These are phyloP conservation scores for Planiliza haematocheilus DNA, from an alignment of 2,113 vertebrate genomes.

Conservation along the genomic window DNA sequence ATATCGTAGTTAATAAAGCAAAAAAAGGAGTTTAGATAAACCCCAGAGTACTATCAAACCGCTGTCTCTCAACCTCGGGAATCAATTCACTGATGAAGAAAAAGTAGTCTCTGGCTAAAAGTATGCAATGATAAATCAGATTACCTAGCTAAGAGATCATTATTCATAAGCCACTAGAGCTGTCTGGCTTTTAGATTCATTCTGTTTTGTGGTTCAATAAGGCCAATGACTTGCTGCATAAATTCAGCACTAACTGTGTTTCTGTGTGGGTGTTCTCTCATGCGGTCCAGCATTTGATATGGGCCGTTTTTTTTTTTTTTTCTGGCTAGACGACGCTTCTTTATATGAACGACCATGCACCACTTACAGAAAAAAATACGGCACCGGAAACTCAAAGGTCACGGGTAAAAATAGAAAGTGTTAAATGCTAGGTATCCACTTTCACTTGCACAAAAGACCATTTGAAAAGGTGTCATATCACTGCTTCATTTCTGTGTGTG, in stretches of 20 bases:
- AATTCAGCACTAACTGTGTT: constrained; percentile 64
- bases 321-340: constrained; percentile 8
- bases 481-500: neutral
- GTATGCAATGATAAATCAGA: constrained; percentile 72
- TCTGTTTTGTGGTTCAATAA: constrained; percentile 64
- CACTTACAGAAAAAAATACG: neutral
- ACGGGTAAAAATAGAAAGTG: constrained; percentile 45
- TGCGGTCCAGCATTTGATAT: constrained; percentile 22
- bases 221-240: constrained; percentile 65
- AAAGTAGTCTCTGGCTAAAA: constrained; percentile 57
- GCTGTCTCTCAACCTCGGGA: constrained; percentile 54
- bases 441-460: neutral
- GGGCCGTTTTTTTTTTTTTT: constrained; percentile 28
- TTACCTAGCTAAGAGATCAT: constrained; percentile 69
- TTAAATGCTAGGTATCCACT: constrained; percentile 17
- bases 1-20: constrained; percentile 43
- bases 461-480: constrained; percentile 27
- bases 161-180: constrained; percentile 68
- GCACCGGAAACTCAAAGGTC: constrained; percentile 37
- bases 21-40: constrained; percentile 40
- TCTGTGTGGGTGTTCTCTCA: constrained; percentile 39
- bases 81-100: constrained; percentile 68
- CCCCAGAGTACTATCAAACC: constrained; percentile 43
- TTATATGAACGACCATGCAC: constrained; percentile 21
- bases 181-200: constrained; percentile 68